Evolutionary conservation across 2,113 vertebrate genomes (phyloP).

Genomic region (Ascaphus truei): DNA sequence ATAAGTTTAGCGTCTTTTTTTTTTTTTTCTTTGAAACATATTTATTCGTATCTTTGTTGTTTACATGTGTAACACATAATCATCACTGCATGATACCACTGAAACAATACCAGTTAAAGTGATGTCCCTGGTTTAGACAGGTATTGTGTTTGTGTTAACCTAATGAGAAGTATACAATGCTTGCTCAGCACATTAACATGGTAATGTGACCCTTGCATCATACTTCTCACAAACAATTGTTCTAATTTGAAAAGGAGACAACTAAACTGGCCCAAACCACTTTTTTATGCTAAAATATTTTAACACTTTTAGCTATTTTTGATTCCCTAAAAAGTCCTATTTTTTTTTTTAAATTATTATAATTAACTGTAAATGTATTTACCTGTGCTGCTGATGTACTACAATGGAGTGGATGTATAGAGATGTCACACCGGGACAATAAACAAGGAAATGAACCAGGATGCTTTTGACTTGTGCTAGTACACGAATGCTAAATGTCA

Average conservation of each 20-base stretch:
- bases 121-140: neutral
- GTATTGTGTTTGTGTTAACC: conserved; percentile 24
- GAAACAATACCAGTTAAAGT: neutral
- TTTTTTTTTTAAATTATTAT: too few relatives aligned
- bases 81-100: neutral
- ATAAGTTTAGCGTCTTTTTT: too few relatives aligned
- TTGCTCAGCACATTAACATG: conserved; percentile 42
- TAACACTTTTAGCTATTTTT: neutral
- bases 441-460: conserved; percentile 8
- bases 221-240: conserved; percentile 49
- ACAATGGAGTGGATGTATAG: conserved; percentile 53
- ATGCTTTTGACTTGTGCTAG: conserved; percentile 24
- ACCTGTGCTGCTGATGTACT: conserved; percentile 53
- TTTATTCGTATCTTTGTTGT: neutral
- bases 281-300: too few relatives aligned
- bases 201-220: conserved; percentile 54
- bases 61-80: neutral
- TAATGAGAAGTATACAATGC: conserved; percentile 34
- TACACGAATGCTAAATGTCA: conserved; percentile 21
- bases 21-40: too few relatives aligned
- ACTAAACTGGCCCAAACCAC: neutral
- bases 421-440: conserved; percentile 37
- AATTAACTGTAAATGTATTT: conserved; percentile 19
- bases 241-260: conserved; percentile 46
- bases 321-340: neutral